Conservation (phyloP, 2,113 vertebrate species). For the Alethe castanea region DNA sequence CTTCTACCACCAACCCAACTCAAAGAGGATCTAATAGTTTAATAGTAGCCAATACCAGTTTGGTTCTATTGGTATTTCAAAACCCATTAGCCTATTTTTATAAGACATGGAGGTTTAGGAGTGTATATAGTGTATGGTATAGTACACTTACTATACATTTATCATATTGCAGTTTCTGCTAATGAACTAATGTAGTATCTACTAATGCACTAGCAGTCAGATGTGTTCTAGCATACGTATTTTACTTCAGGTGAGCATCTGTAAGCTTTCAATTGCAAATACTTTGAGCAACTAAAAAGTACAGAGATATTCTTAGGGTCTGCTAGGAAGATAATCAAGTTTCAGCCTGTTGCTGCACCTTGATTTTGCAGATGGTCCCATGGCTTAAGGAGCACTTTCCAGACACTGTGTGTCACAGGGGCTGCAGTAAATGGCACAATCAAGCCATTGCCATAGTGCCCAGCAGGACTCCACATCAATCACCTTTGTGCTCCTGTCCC, state of each 20-base stretch:
- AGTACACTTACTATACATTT: not conserved
- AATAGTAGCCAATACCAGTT: not conserved
- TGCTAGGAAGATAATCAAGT: not conserved
- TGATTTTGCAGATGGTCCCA: not conserved
- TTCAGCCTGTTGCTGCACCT: not conserved
- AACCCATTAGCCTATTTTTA: not conserved
- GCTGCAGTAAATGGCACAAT: not conserved
- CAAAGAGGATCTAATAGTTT: not conserved
- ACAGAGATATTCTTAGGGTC: not conserved
- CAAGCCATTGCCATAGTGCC: not conserved
- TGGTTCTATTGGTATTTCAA: not conserved
- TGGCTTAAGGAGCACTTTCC: not conserved
- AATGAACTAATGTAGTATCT: not conserved
- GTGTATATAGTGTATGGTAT: too few relatives aligned
- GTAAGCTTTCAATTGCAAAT: not conserved
- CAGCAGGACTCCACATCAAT: rapidly evolving
- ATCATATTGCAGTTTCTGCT: not conserved
- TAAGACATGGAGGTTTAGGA: not conserved
- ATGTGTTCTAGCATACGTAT: not conserved
- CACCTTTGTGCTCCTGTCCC: not conserved
- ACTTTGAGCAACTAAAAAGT: not conserved
- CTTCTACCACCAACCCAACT: rapidly evolving
- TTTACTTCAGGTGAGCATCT: not conserved
- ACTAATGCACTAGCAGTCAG: not conserved
- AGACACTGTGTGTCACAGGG: not conserved